Base-by-base conservation (phyloP, 2,797 vertebrate species). In the Pelodytes ibericus region DNA sequence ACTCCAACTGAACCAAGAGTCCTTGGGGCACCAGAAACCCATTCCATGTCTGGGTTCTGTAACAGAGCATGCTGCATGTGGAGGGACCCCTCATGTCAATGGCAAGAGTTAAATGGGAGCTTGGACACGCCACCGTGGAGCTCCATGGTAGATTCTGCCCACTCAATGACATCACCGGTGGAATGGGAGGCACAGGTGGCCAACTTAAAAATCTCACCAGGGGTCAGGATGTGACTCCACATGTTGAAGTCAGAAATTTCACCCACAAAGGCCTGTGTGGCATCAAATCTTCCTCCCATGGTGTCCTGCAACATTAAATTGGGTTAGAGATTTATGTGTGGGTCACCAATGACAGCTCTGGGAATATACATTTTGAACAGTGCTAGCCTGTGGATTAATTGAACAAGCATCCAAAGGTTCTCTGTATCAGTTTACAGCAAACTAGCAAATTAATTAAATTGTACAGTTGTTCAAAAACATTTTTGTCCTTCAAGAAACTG, bases 201-300 rank as follows among this genome's bases (percentile, higher is more conserved):
- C 83, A 93, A 87, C 82, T 82, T 86, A 80, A 90, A 74, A 82
- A 95, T 89, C 84, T 95, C 93, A 0, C 58, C 74, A 56, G 92
- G 72, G 0, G 88, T 88, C 75, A 95, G 87, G 65, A 94, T 89
- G 39, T 91, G 83, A 75, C 94, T 93, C 94, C 94, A 95, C 83
- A 95, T 82, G 83, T 95, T 91, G 66, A 95, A 86, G 41, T 94
- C 93, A 0, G 94, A 89, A 80, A 95, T 80, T 72, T 94, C 90
- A 3, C 94, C 94, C 58, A 90, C 88, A 72, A 95, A 95, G 44
- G 94, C 93, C 85, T 95, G 94, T 2, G 91, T 90, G 60, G 93
- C 90, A 31, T 95, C 94, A 20, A 94, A 95, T 2, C 90, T 89
- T 2, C 94, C 93, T 0, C 94, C 94, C 67, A 94, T 79, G 1